A percentile compares a stretch with the other conserved stretches of the same genome.
phyloP scores from a whole-genome alignment of 2,888 invertebrate species.

The Achlya flavicornis region DNA sequence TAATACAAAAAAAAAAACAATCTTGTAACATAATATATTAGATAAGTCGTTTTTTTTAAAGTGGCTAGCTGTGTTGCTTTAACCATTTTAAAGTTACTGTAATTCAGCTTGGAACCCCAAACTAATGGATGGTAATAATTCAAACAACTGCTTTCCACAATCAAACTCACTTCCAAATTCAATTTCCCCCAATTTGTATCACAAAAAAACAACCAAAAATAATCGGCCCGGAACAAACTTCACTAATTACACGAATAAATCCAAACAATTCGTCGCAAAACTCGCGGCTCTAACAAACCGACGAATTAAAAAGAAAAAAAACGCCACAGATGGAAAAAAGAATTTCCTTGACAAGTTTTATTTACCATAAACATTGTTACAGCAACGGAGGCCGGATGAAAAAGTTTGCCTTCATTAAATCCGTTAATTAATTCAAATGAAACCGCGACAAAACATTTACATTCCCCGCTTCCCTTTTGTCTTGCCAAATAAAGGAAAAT shows the following conservation, averaged over 20 bases:
- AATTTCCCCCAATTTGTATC: constrained; percentile 68
- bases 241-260: constrained; percentile 83
- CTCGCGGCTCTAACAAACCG: constrained; percentile 66
- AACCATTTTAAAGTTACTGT: constrained; percentile 4
- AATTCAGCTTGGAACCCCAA: constrained; percentile 22
- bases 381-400: constrained; percentile 68
- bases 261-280: constrained; percentile 73
- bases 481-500: constrained; percentile 66
- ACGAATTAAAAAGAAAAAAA: constrained; percentile 76
- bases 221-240: constrained; percentile 78
- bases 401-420: constrained; percentile 81
- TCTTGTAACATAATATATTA: too few species aligned
- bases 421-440: constrained; percentile 83
- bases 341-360: constrained; percentile 82
- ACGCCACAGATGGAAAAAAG: constrained; percentile 72
- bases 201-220: constrained; percentile 74
- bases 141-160: constrained; percentile 52
- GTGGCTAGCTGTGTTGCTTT: neutral
- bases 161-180: constrained; percentile 63
- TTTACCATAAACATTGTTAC: constrained; percentile 83
- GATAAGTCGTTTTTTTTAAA: too few species aligned
- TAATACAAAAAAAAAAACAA: too few species aligned
- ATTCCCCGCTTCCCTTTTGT: constrained; percentile 70
- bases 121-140: constrained; percentile 42
- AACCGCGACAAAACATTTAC: constrained; percentile 81